Conservation (phyloP, 2,888 invertebrate species). For the Agrotis exclamationis region DNA sequence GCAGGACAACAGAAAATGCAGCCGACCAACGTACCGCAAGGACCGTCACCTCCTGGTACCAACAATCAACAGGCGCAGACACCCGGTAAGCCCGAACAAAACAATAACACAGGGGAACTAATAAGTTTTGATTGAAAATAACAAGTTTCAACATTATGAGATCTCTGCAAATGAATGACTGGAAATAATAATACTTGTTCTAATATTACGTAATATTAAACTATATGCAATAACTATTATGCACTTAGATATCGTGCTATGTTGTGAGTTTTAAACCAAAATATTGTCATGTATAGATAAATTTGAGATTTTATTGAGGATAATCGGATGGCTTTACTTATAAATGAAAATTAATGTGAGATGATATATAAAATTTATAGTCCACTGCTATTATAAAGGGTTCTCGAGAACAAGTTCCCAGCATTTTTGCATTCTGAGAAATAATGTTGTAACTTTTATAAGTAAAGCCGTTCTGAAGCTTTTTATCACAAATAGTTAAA, state of each 20-base stretch:
- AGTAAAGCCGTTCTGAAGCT: conserved; percentile 53
- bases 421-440: conserved; percentile 18
- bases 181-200: conserved; percentile 64
- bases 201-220: conserved; percentile 66
- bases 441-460: conserved; percentile 57
- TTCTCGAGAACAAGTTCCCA: conserved; percentile 13
- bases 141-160: conserved; percentile 53
- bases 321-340: conserved; percentile 62
- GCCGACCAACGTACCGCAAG: conserved; percentile 71
- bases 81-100: conserved; percentile 83
- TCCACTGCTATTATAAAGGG: conserved; percentile 31
- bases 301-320: conserved; percentile 61
- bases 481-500: conserved; percentile 55
- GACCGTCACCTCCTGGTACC: conserved; percentile 64
- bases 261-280: conserved; percentile 68
- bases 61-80: conserved; percentile 76
- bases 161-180: conserved; percentile 77
- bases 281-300: conserved; percentile 69
- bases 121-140: conserved; percentile 94
- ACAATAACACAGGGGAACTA: conserved; percentile 93
- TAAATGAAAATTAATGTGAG: conserved; percentile 60
- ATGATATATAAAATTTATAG: conserved; percentile 47
- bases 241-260: conserved; percentile 65
- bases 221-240: conserved; percentile 68
- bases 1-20: conserved; percentile 72